These are phyloP conservation scores for Turnix velox DNA, from an alignment of 2,113 vertebrate species.

Conservation along the genomic window DNA sequence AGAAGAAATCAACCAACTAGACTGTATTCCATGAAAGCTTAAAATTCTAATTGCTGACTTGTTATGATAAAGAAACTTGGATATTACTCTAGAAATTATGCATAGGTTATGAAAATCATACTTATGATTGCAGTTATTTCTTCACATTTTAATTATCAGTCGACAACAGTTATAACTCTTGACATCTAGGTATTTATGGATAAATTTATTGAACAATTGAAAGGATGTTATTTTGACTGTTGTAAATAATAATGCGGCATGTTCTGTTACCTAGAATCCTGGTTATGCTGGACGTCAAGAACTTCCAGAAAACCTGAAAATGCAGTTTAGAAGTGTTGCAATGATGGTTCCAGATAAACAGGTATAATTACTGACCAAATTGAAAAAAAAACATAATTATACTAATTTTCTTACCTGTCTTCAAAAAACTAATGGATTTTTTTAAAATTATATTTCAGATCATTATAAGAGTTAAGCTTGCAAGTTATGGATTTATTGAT, in stretches of 20 bases:
- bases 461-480: slow-evolving; percentile 90
- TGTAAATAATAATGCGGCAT: not conserved
- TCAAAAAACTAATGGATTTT: not conserved
- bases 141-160: not conserved
- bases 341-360: slow-evolving; percentile 92
- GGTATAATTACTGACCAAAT: slow-evolving; percentile 54
- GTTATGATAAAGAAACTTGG: not conserved
- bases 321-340: slow-evolving; percentile 84
- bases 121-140: not conserved
- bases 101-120: not conserved
- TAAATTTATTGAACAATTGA: not conserved
- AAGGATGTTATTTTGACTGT: not conserved
- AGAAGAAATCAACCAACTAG: not conserved
- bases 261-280: slow-evolving; percentile 78
- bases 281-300: slow-evolving; percentile 90
- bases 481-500: slow-evolving; percentile 87
- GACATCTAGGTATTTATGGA: not conserved
- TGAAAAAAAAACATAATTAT: not conserved
- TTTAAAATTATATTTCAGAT: slow-evolving; percentile 72
- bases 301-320: slow-evolving; percentile 88
- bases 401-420: not conserved
- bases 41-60: not conserved
- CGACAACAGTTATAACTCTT: not conserved
- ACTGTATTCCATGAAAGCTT: not conserved
- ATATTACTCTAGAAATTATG: not conserved